phyloP scores from a whole-genome alignment of 2,888 invertebrate genomes.

The Drosophila austrosaltans region DNA sequence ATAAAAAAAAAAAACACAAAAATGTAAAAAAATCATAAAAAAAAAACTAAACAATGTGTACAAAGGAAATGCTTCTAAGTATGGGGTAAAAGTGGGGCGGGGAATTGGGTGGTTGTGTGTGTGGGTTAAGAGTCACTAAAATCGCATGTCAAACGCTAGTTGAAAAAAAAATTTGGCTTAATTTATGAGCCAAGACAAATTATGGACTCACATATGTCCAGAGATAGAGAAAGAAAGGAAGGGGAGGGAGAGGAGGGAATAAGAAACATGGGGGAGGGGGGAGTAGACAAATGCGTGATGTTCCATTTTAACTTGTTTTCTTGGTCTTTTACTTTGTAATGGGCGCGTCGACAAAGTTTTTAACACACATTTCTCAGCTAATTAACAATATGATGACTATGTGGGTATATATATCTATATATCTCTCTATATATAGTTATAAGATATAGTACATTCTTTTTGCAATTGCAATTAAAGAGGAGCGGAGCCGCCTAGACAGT shows the following conservation, averaged over 20 bases:
- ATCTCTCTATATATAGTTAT: slow-evolving; percentile 24
- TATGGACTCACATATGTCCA: slow-evolving; percentile 36
- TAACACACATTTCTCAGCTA: slow-evolving; percentile 61
- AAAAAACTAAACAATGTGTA: slow-evolving; percentile 22
- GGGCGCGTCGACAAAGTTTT: slow-evolving; percentile 38
- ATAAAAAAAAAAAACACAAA: slow-evolving; percentile 33
- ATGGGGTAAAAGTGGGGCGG: neutral
- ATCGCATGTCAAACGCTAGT: slow-evolving; percentile 78
- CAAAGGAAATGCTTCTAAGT: slow-evolving; percentile 27
- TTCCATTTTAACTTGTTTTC: slow-evolving; percentile 22
- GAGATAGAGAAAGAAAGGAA: neutral
- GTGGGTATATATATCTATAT: slow-evolving; percentile 31
- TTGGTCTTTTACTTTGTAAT: slow-evolving; percentile 31
- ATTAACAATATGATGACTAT: slow-evolving; percentile 58
- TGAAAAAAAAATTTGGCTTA: slow-evolving; percentile 64
- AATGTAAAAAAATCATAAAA: slow-evolving; percentile 32
- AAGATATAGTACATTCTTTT: slow-evolving; percentile 11
- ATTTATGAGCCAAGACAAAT: slow-evolving; percentile 73
- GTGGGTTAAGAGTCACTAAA: slow-evolving; percentile 12
- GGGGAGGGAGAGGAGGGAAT: too few relatives aligned
- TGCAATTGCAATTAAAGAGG: slow-evolving; percentile 34
- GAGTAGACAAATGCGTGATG: slow-evolving; percentile 52
- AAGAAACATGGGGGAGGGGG: too few relatives aligned
- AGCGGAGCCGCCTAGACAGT: slow-evolving; percentile 3
- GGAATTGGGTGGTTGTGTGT: neutral